Percentiles rank a stretch among this genome's conserved stretches.
Evolutionary conservation across 2,888 invertebrate species (phyloP).

Genomic region (Lysandra coridon): DNA sequence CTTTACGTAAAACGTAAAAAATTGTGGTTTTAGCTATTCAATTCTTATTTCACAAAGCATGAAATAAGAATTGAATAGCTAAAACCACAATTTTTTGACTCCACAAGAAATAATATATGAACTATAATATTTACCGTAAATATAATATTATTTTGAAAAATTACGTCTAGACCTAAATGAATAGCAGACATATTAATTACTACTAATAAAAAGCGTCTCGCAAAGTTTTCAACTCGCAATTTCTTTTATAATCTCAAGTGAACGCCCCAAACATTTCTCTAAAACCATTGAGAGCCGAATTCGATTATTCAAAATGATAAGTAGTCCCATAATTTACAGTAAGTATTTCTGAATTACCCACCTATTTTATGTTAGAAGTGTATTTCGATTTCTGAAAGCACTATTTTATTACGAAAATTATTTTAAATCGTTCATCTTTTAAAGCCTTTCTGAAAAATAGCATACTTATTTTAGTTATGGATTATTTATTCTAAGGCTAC

Average conservation of each 20-base stretch:
- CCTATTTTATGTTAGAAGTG: conserved; percentile 9
- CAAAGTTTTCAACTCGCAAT: not conserved
- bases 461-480: not conserved
- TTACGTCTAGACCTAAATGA: not conserved
- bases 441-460: not conserved
- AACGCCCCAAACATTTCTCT: conserved; percentile 1
- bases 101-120: too few relatives aligned
- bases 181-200: not conserved
- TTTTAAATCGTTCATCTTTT: not conserved
- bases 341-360: conserved; percentile 19
- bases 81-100: too few relatives aligned
- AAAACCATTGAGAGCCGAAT: not conserved
- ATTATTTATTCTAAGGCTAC: not conserved
- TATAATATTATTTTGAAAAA: not conserved
- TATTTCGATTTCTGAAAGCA: not conserved
- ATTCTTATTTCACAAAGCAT: too few relatives aligned
- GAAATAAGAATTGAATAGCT: too few relatives aligned
- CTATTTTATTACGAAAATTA: not conserved
- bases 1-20: too few relatives aligned
- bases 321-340: conserved; percentile 18
- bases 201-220: not conserved
- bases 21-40: too few relatives aligned
- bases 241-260: conserved; percentile 6
- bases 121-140: not conserved
- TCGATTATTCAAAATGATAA: conserved; percentile 19